These are phyloP conservation scores for Cinclus cinclus DNA, from an alignment of 2,113 vertebrate species.

Conservation along the genomic window DNA sequence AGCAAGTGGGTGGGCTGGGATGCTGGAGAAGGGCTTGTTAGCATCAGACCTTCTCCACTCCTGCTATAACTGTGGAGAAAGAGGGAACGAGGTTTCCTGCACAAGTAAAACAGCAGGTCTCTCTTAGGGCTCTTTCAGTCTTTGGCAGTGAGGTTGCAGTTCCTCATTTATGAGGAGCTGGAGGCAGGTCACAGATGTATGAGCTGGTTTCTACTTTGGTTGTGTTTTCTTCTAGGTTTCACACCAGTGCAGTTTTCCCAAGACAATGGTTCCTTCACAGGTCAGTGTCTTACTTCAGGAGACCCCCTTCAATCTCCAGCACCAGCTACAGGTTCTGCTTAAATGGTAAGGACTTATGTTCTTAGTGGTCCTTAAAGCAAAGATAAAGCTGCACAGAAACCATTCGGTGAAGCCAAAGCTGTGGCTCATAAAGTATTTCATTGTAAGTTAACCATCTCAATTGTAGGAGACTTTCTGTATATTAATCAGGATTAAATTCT, in stretches of 20 bases:
- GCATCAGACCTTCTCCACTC: not conserved
- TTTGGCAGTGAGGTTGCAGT: not conserved
- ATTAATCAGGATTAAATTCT: not conserved
- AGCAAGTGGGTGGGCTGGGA: not conserved
- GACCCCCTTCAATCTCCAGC: not conserved
- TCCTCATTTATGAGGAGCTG: not conserved
- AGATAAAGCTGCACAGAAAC: not conserved
- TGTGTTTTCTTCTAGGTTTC: not conserved
- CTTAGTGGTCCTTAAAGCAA: not conserved
- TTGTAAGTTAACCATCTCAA: not conserved
- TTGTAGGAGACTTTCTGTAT: not conserved
- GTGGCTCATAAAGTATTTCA: not conserved
- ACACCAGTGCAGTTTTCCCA: not conserved
- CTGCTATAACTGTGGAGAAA: not conserved
- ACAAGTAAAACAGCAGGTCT: not conserved
- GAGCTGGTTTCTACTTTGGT: not conserved
- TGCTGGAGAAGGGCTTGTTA: fast-evolving
- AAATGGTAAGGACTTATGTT: not conserved
- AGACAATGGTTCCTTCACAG: not conserved
- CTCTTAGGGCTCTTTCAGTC: not conserved
- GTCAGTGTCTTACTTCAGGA: not conserved
- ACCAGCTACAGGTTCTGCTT: not conserved
- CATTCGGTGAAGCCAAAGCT: not conserved
- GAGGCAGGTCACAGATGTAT: not conserved
- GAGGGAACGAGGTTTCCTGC: not conserved